These are phyloP conservation scores for Pseudoatta argentina DNA, from an alignment of 1,140 invertebrate species.

Conservation along the genomic window DNA sequence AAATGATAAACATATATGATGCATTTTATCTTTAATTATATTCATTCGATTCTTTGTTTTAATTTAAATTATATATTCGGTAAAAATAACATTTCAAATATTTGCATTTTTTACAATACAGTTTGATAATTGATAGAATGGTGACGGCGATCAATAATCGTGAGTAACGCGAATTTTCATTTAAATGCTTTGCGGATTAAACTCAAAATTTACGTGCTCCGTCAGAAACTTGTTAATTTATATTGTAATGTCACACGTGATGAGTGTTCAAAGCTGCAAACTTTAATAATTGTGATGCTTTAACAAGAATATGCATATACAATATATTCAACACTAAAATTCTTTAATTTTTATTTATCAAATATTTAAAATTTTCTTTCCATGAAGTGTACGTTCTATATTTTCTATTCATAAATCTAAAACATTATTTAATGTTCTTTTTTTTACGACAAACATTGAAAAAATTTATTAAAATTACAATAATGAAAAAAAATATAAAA, in stretches of 20 bases:
- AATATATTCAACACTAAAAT: neutral
- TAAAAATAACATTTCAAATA: slow-evolving; percentile 14
- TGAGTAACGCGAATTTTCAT: slow-evolving; percentile 49
- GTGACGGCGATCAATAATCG: neutral
- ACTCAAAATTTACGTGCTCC: slow-evolving; percentile 51
- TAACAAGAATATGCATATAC: neutral
- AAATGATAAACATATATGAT: neutral
- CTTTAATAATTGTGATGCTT: slow-evolving; percentile 8
- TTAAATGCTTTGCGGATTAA: slow-evolving; percentile 62
- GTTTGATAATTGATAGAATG: neutral
- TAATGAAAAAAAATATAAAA: neutral
- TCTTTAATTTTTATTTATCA: too few species aligned
- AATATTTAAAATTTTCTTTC: neutral
- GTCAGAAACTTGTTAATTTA: slow-evolving; percentile 68
- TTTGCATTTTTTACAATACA: neutral
- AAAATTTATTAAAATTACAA: neutral
- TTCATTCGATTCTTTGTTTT: neutral
- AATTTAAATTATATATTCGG: neutral
- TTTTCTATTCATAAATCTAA: neutral
- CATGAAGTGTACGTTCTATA: neutral
- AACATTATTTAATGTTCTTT: neutral
- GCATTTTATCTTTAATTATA: slow-evolving; percentile 1
- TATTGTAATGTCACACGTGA: slow-evolving; percentile 29
- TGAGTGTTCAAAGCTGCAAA: neutral
- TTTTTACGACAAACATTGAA: neutral